Evolutionary conservation across 2,113 vertebrate species (phyloP).

Genomic region (Protobothrops mucrosquamatus): DNA sequence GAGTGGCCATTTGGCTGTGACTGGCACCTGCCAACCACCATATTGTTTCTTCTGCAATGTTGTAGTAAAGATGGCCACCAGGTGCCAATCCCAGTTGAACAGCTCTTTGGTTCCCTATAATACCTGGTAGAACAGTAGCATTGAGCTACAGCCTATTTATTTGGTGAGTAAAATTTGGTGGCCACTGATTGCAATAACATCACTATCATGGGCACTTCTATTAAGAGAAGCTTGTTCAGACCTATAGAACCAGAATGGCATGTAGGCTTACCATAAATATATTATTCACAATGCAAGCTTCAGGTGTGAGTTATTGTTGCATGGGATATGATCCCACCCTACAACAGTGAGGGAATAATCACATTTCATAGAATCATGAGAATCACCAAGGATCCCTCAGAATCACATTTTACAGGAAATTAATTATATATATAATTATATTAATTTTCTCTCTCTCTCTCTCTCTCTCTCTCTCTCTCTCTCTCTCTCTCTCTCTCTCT

Average conservation of each 20-base stretch:
- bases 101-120: neutral
- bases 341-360: neutral
- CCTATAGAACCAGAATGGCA: neutral
- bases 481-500: too few relatives aligned
- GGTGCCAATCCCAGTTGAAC: neutral
- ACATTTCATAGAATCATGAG: neutral
- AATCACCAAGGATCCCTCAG: neutral
- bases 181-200: neutral
- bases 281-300: neutral
- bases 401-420: neutral
- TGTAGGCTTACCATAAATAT: neutral
- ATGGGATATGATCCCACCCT: neutral
- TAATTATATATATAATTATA: neutral
- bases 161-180: neutral
- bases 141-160: neutral
- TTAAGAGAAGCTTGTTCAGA: neutral
- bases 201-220: neutral
- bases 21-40: neutral
- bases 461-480: neutral
- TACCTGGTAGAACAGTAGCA: neutral
- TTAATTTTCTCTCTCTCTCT: neutral
- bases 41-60: neutral
- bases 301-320: neutral
- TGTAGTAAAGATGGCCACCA: neutral
- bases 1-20: neutral